phyloP scores from a whole-genome alignment of 2,113 vertebrate genomes.

The Gnathonemus longibarbis region DNA sequence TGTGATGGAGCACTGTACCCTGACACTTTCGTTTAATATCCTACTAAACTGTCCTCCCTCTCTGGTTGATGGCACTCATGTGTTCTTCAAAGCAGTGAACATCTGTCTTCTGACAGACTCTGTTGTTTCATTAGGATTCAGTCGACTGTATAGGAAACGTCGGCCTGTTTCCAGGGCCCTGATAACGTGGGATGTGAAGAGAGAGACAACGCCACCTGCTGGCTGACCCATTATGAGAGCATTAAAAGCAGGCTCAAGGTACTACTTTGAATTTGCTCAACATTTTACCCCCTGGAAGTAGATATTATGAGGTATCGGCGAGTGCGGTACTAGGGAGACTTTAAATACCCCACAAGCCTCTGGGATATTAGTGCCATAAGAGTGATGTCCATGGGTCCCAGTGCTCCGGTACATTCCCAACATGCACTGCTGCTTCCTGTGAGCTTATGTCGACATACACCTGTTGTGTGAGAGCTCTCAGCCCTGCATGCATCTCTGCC shows the following conservation, averaged over 20 bases:
- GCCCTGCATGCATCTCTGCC: neutral
- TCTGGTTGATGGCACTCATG: neutral
- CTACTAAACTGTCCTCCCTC: neutral
- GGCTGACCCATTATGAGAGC: neutral
- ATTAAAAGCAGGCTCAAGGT: neutral
- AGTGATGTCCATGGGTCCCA: neutral
- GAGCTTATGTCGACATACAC: neutral
- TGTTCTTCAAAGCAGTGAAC: neutral
- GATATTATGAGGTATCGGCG: neutral
- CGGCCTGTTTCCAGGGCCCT: neutral
- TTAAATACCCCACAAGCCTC: neutral
- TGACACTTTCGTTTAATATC: neutral
- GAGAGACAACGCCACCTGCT: neutral
- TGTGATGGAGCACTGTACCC: neutral
- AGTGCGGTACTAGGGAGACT: neutral
- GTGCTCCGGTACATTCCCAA: neutral
- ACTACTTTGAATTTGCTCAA: neutral
- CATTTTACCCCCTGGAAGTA: neutral
- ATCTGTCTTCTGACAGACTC: constrained; percentile 13
- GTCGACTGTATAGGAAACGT: neutral
- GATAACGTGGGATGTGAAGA: neutral
- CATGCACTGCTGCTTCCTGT: neutral
- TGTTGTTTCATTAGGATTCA: neutral
- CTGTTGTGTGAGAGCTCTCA: neutral
- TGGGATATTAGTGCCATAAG: neutral